Base-by-base conservation (phyloP, 1,140 invertebrate species). In the Hypsibius dujardini region DNA sequence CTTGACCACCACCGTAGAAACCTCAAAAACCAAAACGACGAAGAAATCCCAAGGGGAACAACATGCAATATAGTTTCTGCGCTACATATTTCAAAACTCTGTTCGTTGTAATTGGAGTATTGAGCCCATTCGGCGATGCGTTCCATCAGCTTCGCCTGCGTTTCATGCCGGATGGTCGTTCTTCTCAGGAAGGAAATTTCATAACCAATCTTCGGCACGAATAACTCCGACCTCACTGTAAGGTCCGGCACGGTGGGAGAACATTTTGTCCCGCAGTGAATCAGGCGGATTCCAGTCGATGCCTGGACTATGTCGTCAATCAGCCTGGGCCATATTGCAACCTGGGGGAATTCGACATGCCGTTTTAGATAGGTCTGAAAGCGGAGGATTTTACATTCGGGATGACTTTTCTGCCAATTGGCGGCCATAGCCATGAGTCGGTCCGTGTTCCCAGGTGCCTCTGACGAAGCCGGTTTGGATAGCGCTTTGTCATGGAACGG, bases 321-420 rank as follows among this genome's bases (percentile, higher is more conserved):
- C 50, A 7, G 7, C 50, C n/a, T 56, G 7, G n/a, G 50, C n/a
- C 50, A 7, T 56, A n/a, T 56, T 56, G 50, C 7, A 56, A 7
- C n/a, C n/a, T 56, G 7, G 50, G 50, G 7, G 50, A n/a, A 7
- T 56, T 7, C 7, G n/a, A n/a, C n/a, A 7, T 7, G 7, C 50
- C 50, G 50, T n/a, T 7, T 7, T n/a, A 56, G 7, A n/a, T 7
- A 56, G 50, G 50, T 56, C 7, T 56, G 50, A n/a, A 7, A 56
- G 50, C n/a, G n/a, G n/a, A 56, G 50, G 50, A 56, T 56, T 56
- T 56, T 7, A 56, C 50, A n/a, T 56, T 56, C n/a, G 50, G n/a
- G n/a, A n/a, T 56, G 7, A 7, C n/a, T 56, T 56, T n/a, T 7
- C 50, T 56, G 50, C 7, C 50, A n/a, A n/a, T n/a, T n/a, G n/a